Base-by-base conservation (phyloP, 2,113 vertebrate species). In the Leiothrix lutea region DNA sequence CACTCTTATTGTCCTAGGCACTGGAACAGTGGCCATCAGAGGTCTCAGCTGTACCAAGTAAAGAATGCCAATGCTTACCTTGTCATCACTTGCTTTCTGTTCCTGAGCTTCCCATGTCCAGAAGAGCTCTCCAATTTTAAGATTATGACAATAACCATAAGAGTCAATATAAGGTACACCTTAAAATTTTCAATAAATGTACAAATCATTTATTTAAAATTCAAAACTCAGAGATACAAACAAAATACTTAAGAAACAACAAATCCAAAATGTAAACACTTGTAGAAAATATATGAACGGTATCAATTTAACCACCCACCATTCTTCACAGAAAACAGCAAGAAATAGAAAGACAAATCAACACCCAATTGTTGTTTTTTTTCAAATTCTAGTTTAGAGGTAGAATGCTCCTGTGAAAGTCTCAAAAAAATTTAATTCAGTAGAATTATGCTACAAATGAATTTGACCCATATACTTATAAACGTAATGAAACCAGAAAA, bases 181-280 rank as follows among this genome's bases (percentile, higher is more conserved):
- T 36, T 22, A 42, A 61, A 29, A 14, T 45, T 86, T 86, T 71
- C 95, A 91, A 71, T 72, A 94, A 98, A 91, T 5, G 19, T 97
- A 97, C 84, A 98, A 98, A 97, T 67, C 8, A 96, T 98, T 98
- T 97, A 98, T 98, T 98, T 96, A 88, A 96, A 96, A 91, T 96
- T 96, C 94, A 84, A 97, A 94, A 97, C 84, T 96, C 58, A 97
- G 95, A 92, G 57, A 50, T 97, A 97, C 95, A 98, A 97, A 96
- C 88, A 84, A 97, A 97, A 94, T 90, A 88, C n/a, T 48, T 92
- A 79, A 82, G 94, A 95, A 97, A 91, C 86, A 96, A 93, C 73
- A 57, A 95, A 87, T 96, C 80, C 81, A 94, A 97, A 97, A 70
- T 96, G 53, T 85, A 96, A 97, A 79, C 86, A 84, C 92, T 94